phyloP scores from a whole-genome alignment of 2,797 vertebrate genomes.

The Gymnoscopelus microlampas region DNA sequence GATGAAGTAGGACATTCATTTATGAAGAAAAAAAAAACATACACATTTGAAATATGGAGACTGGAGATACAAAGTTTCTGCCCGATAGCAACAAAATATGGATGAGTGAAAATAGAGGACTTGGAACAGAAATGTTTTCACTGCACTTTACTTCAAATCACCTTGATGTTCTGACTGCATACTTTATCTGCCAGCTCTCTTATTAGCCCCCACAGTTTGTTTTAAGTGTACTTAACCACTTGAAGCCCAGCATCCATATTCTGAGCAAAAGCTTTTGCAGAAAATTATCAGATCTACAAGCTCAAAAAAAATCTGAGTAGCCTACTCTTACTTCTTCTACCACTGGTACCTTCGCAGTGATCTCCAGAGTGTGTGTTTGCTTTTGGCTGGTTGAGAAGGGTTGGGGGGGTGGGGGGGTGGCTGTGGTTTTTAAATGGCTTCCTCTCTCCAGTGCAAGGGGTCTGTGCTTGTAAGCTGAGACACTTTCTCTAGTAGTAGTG shows the following conservation, averaged over 20 bases:
- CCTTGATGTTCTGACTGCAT: slow-evolving; percentile 61
- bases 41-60: too few species aligned
- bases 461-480: slow-evolving; percentile 73
- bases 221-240: slow-evolving; percentile 54
- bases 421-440: slow-evolving; percentile 83
- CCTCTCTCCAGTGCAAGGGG: slow-evolving; percentile 71
- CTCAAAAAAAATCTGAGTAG: not conserved
- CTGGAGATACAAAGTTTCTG: too few species aligned
- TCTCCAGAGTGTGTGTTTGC: slow-evolving; percentile 71
- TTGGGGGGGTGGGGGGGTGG: slow-evolving; percentile 57
- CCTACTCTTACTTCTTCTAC: slow-evolving; percentile 8
- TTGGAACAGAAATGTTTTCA: slow-evolving; percentile 51
- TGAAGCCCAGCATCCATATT: too few species aligned
- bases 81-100: too few species aligned
- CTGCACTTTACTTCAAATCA: slow-evolving; percentile 60
- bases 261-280: too few species aligned
- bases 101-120: slow-evolving; percentile 17
- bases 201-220: slow-evolving; percentile 62
- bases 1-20: too few species aligned
- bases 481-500: slow-evolving; percentile 53
- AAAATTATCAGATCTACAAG: too few species aligned
- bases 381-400: slow-evolving; percentile 68
- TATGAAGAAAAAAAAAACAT: too few species aligned
- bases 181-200: slow-evolving; percentile 58
- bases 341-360: slow-evolving; percentile 63